Conservation (phyloP, 2,888 invertebrate genomes). For the Drosophila neotestacea region DNA sequence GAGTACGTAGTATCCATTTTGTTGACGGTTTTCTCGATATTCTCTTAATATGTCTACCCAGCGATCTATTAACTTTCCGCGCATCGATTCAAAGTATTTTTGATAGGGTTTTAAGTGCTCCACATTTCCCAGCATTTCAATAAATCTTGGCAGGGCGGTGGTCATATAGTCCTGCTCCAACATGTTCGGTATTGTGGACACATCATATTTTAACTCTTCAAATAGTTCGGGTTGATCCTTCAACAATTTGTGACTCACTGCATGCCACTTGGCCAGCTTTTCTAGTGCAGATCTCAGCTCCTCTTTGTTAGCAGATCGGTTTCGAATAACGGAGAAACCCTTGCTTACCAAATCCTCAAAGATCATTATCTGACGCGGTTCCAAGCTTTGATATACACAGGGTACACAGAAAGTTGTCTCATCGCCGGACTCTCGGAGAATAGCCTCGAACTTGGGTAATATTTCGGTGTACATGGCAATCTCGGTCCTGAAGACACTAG, state of each 20-base stretch:
- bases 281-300: slow-evolving; percentile 82
- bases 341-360: slow-evolving; percentile 75
- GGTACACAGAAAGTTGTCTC: slow-evolving; percentile 50
- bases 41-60: slow-evolving; percentile 26
- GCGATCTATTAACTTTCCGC: slow-evolving; percentile 31
- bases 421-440: slow-evolving; percentile 54
- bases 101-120: slow-evolving; percentile 34
- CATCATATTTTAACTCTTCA: slow-evolving; percentile 75
- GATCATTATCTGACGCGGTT: slow-evolving; percentile 57
- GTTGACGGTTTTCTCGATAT: slow-evolving; percentile 43
- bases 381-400: slow-evolving; percentile 60
- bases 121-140: slow-evolving; percentile 43
- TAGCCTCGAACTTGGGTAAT: slow-evolving; percentile 65
- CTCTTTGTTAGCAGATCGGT: slow-evolving; percentile 75
- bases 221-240: slow-evolving; percentile 38
- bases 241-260: slow-evolving; percentile 57
- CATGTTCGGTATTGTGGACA: slow-evolving; percentile 62
- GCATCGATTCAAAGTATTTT: slow-evolving; percentile 54
- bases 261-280: slow-evolving; percentile 85
- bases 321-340: slow-evolving; percentile 57
- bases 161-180: slow-evolving; percentile 36
- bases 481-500: slow-evolving; percentile 59
- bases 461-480: slow-evolving; percentile 72
- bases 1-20: slow-evolving; percentile 51
- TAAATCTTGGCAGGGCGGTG: slow-evolving; percentile 42